Percentiles rank a stretch among this genome's conserved stretches.
Evolutionary conservation across 2,888 invertebrate genomes (phyloP).

Genomic region (Anarsia innoxiella): DNA sequence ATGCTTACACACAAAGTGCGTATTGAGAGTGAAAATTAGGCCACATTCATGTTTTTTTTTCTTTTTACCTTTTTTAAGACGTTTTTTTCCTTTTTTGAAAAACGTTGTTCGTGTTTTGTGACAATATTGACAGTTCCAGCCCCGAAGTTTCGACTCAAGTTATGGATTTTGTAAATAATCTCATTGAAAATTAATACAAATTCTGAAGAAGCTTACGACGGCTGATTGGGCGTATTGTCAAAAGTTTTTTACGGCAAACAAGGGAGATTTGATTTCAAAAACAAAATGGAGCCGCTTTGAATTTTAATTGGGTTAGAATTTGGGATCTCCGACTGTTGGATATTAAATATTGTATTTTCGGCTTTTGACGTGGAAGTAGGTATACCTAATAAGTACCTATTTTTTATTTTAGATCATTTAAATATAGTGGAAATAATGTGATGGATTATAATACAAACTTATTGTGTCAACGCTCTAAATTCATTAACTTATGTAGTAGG

Average conservation of each 20-base stretch:
- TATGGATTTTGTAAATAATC: slow-evolving; percentile 70
- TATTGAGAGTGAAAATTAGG: slow-evolving; percentile 72
- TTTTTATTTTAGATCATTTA: not conserved
- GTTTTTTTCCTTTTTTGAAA: slow-evolving; percentile 31
- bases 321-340: not conserved
- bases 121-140: slow-evolving; percentile 70
- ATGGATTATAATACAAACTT: not conserved
- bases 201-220: slow-evolving; percentile 41
- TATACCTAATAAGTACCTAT: not conserved
- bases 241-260: slow-evolving; percentile 48
- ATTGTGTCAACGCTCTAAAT: not conserved
- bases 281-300: slow-evolving; percentile 36
- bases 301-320: slow-evolving; percentile 28
- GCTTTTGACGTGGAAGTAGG: not conserved
- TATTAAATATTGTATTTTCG: not conserved
- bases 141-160: slow-evolving; percentile 54
- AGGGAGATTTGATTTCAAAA: slow-evolving; percentile 45
- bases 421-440: not conserved
- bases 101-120: slow-evolving; percentile 53
- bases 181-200: slow-evolving; percentile 68
- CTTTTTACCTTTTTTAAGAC: slow-evolving; percentile 23
- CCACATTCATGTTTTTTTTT: slow-evolving; percentile 55
- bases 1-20: slow-evolving; percentile 66
- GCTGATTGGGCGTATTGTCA: slow-evolving; percentile 66
- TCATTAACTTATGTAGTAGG: not conserved